phyloP scores from a whole-genome alignment of 2,888 invertebrate genomes.

The Hyppa rectilinea region DNA sequence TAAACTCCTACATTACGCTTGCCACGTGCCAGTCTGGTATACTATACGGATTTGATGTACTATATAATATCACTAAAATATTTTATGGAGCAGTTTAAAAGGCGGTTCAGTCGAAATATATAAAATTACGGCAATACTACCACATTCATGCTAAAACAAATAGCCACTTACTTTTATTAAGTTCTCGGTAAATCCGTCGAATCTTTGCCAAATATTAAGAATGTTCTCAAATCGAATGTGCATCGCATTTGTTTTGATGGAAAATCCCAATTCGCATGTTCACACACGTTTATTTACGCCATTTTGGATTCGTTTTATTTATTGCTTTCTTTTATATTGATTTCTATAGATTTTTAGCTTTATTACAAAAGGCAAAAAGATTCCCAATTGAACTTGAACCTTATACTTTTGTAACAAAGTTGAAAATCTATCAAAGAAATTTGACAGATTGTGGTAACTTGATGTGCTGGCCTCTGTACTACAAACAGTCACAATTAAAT shows the following conservation, averaged over 20 bases:
- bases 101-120: neutral
- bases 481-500: no score
- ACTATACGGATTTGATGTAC: no score
- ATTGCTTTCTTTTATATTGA: neutral
- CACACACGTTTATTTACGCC: neutral
- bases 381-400: no score
- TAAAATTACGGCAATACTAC: neutral
- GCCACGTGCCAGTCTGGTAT: no score
- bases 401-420: no score
- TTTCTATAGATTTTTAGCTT: no score
- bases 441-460: no score
- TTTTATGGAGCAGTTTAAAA: neutral
- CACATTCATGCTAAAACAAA: slow-evolving; percentile 36
- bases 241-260: slow-evolving; percentile 14
- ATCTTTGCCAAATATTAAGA: slow-evolving; percentile 36
- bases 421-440: no score
- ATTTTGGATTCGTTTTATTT: neutral
- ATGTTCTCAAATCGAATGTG: slow-evolving; percentile 1
- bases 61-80: no score
- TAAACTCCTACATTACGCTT: no score
- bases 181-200: slow-evolving; percentile 9
- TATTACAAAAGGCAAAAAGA: no score
- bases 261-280: slow-evolving; percentile 18
- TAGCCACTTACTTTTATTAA: slow-evolving; percentile 6
- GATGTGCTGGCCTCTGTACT: no score